Evolutionary conservation across 2,797 vertebrate genomes (phyloP), one percentile per base, ranked within the genome.

Genomic region (Pangasius macronema): DNA sequence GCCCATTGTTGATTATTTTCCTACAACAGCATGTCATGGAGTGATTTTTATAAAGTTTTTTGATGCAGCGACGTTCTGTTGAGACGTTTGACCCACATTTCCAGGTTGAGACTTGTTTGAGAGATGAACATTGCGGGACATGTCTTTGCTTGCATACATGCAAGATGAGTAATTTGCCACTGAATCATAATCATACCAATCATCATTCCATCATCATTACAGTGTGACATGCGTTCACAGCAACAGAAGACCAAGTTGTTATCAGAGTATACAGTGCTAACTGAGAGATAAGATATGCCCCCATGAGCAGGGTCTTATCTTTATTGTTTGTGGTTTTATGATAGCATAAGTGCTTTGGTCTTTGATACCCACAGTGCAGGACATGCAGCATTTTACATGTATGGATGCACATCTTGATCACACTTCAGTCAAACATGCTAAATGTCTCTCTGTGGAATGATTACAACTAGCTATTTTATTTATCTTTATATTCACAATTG

Each of bases 251-350:
- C 49, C 24, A 2, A 22, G 36, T 27, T 39, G 5, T 30, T 57
- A 80, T 81, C 77, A 61, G 77, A 39, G 22, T 24, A 14, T 39
- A 6, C 55, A 59, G 53, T 5, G 22, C 55, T 59, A 14, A n/a
- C 46, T n/a, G 85, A 0, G 51, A 81, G 61, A 86, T 86, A 81
- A 81, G 85, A 57, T 24, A 33, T 14, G 27, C 53, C 77, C 75
- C 36, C 24, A 18, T 46, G 79, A 61, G 79, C 22, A 4, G 33
- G 11, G 55, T 59, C 77, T 86, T 82, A 86, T 82, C 77, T 86
- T 70, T 72, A 86, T 82, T 33, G 33, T 68, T 30, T 72, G 36
- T 59, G 65, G 77, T 59, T 82, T 72, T 27, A 39, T 68, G 85
- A 72, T 81, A 72, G 36, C 55, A 9, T 81, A 81, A 86, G 76